Evolutionary conservation across 2,888 invertebrate genomes (phyloP), one percentile per base, ranked within the genome.

Genomic region (Griposia aprilina): DNA sequence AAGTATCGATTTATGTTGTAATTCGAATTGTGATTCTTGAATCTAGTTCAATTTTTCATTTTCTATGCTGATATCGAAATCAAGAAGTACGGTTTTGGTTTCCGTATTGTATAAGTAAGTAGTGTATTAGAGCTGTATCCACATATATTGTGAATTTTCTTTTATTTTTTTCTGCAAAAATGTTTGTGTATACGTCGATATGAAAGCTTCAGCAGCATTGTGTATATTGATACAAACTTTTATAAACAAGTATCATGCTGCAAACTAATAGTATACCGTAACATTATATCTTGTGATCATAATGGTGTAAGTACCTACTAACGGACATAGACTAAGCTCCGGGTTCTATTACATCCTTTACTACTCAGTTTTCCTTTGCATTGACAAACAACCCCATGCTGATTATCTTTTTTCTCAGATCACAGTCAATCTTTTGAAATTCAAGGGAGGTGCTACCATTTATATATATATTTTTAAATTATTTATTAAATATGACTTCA

Each of bases 281-380:
- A 84, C 60, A 57, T 63, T 69, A 62, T 76, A 76, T 67, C 74
- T 66, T 67, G 17, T 60, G 50, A 68, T 76, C 55, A 63, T 76
- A 68, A 74, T 81, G 62, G 50, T 55, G 57, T 45, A 66, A 62
- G 48, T 66, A 52, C n/a, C n/a, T n/a, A n/a, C 48, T 74, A 60
- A 71, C 70, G 60, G 77, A 73, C 36, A 62, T 52, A 26, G 60
- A 52, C 50, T 81, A 73, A 73, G 62, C 50, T 41, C 48, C n/a
- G 74, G 57, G 57, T 81, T 67, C 30, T 60, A 68, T 82, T 78
- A 78, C 78, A 78, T 73, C 57, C 62, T 84, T 65, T 74, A 52
- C 45, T 57, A 48, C 73, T 84, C 45, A 23, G 50, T 57, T 55
- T 50, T 23, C 30, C 15, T 69, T 59, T 48, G 30, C 11, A 10